Evolutionary conservation across 2,113 vertebrate genomes (phyloP).

Genomic region (Halichoerus grypus): DNA sequence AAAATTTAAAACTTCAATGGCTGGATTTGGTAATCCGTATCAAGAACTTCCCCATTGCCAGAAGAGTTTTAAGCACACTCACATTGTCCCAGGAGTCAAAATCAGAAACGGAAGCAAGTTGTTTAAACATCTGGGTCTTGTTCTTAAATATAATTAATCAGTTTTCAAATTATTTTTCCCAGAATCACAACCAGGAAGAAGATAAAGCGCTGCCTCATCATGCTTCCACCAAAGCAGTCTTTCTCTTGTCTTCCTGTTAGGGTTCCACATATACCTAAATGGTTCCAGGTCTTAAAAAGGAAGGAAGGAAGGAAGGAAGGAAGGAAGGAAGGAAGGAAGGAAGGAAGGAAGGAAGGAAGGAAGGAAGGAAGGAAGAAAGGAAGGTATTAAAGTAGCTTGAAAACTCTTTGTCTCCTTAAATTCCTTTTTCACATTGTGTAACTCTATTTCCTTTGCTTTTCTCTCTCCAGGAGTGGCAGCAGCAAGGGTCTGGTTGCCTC

Average conservation of each 20-base stretch:
- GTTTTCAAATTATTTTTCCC: conserved; percentile 16
- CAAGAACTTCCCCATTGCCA: background rate
- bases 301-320: background rate
- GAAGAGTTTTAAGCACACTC: background rate
- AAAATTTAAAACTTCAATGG: conserved; percentile 20
- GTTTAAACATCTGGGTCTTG: background rate
- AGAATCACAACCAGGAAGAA: background rate
- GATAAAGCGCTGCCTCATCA: background rate
- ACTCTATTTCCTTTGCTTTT: background rate
- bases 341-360: rapidly evolving
- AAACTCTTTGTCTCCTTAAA: background rate
- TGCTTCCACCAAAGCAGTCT: background rate
- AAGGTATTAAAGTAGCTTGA: background rate
- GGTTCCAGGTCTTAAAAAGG: background rate
- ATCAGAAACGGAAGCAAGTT: conserved; percentile 11
- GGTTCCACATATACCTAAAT: background rate
- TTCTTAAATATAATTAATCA: conserved; percentile 1
- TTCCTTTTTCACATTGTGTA: background rate
- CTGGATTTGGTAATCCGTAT: background rate
- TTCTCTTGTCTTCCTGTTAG: background rate
- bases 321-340: too few relatives aligned
- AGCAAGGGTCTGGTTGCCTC: background rate
- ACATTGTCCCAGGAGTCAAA: background rate
- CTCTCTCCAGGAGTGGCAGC: background rate
- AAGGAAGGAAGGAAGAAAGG: background rate